Conservation (phyloP, 2,797 vertebrate genomes). For the Buphagus erythrorhynchus region DNA sequence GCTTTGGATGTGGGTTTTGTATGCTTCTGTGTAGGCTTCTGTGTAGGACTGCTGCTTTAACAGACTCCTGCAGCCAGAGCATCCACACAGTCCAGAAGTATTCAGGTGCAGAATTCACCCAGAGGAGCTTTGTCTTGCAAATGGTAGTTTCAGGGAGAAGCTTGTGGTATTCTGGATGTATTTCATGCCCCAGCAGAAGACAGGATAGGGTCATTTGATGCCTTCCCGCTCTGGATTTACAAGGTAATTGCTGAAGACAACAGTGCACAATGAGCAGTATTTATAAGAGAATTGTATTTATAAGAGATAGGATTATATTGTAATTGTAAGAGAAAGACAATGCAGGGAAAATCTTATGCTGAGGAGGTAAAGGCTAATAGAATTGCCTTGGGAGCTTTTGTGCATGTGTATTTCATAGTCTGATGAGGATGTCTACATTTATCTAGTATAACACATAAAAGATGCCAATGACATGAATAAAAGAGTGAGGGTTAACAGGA, state of each 20-base stretch:
- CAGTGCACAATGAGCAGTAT: not conserved
- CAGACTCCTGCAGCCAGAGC: not conserved
- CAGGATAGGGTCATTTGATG: not conserved
- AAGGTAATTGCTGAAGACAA: not conserved
- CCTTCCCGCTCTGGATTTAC: not conserved
- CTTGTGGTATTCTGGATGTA: not conserved
- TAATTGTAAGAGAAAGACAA: not conserved
- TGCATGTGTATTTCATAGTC: not conserved
- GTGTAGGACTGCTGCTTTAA: not conserved
- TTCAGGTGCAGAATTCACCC: not conserved
- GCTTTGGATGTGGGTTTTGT: not conserved
- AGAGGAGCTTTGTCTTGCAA: not conserved
- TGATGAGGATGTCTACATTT: not conserved
- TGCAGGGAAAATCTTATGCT: not conserved
- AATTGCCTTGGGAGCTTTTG: not conserved
- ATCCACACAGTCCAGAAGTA: not conserved
- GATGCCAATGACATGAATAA: slow-evolving; percentile 31
- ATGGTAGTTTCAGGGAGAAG: not conserved
- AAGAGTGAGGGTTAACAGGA: slow-evolving; percentile 26
- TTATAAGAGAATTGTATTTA: not conserved
- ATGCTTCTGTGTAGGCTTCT: not conserved
- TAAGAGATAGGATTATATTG: not conserved
- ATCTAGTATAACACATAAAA: not conserved
- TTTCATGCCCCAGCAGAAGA: not conserved
- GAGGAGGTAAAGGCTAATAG: not conserved